A percentile compares a stretch with the other conserved stretches of the same genome.
phyloP scores from a whole-genome alignment of 2,113 vertebrate genomes.

The Leptodactylus fuscus region DNA sequence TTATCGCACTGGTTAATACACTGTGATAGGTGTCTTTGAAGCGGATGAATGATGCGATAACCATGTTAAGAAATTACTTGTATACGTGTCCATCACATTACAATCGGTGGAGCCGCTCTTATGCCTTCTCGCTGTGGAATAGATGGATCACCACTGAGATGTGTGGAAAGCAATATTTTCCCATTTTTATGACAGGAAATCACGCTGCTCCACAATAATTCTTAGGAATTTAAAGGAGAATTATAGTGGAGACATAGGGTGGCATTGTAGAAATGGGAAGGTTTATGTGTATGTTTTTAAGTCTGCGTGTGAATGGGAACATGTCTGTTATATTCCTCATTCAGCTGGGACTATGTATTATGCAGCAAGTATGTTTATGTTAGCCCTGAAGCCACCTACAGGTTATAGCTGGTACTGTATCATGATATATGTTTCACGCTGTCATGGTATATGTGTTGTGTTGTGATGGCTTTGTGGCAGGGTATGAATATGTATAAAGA shows the following conservation, averaged over 20 bases:
- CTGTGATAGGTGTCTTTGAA: not conserved
- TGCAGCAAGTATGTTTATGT: not conserved
- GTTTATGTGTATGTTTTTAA: not conserved
- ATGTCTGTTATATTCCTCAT: not conserved
- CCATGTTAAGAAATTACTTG: conserved; percentile 17
- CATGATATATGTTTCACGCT: too few relatives aligned
- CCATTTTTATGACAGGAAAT: not conserved
- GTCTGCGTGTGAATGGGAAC: not conserved
- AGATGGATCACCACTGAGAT: not conserved
- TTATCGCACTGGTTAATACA: conserved; percentile 22
- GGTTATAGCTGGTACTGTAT: not conserved
- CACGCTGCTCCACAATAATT: not conserved
- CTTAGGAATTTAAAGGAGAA: not conserved
- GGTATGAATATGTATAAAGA: too few relatives aligned
- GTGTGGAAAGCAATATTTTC: conserved; percentile 5
- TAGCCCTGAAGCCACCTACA: conserved; percentile 4
- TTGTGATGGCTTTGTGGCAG: too few relatives aligned
- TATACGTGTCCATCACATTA: not conserved
- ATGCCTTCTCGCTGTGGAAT: not conserved
- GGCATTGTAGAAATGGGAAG: not conserved
- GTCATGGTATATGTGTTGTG: too few relatives aligned
- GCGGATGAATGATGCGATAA: conserved; percentile 15
- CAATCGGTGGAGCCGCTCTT: not conserved
- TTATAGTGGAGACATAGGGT: not conserved
- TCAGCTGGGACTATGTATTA: not conserved